Evolutionary conservation across 64 coral and sea anemone species (phyloP).

Genomic region (Porites lutea): DNA sequence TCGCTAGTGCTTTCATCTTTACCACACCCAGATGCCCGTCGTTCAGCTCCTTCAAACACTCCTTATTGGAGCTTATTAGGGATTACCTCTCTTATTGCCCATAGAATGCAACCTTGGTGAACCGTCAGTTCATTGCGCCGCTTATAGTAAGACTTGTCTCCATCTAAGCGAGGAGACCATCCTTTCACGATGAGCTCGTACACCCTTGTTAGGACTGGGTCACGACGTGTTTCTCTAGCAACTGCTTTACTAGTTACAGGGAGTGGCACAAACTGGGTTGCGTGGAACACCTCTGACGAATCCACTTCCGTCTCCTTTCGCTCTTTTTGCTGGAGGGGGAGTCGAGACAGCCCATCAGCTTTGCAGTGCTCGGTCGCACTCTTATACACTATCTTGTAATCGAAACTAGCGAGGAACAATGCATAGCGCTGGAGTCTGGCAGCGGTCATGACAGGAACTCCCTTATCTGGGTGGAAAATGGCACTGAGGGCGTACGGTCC

Average conservation of each 20-base stretch:
- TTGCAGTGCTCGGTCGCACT: conserved; percentile 42
- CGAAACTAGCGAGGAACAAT: conserved; percentile 48
- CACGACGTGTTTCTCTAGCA: conserved; percentile 52
- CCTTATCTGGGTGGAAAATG: conserved; percentile 56
- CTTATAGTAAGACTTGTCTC: conserved; percentile 29
- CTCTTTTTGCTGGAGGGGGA: conserved; percentile 60
- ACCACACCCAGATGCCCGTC: conserved; percentile 65
- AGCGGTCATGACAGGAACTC: conserved; percentile 41
- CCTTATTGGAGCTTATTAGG: conserved; percentile 49
- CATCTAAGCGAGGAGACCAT: conserved; percentile 18
- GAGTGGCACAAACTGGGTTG: conserved; percentile 38
- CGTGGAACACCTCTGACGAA: conserved; percentile 53
- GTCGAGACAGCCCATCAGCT: conserved; percentile 70
- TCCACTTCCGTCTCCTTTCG: conserved; percentile 23
- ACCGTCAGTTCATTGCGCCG: conserved; percentile 54
- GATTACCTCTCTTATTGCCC: conserved; percentile 51
- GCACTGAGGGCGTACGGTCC: conserved; percentile 30
- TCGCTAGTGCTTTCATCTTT: conserved; percentile 49
- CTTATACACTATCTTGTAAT: conserved; percentile 51
- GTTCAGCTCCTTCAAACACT: conserved; percentile 56
- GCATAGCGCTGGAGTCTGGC: conserved; percentile 54
- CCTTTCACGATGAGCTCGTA: conserved; percentile 38
- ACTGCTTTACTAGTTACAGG: conserved; percentile 53
- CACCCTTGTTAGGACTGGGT: conserved; percentile 8
- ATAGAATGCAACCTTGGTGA: conserved; percentile 44